Conservation (phyloP, 2,113 vertebrate species). For the Spermophilus dauricus region DNA sequence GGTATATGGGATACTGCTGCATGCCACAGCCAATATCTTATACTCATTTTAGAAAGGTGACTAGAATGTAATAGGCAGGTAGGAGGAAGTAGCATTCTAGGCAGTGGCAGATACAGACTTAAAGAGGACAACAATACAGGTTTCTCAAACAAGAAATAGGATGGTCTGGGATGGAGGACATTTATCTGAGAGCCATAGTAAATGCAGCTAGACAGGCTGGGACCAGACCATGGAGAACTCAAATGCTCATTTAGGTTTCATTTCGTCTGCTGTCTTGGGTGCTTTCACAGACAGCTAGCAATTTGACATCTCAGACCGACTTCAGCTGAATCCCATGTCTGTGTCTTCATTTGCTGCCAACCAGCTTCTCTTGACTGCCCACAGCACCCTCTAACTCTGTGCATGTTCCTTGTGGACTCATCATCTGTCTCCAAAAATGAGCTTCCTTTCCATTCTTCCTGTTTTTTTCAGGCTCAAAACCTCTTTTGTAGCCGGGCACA, state of each 20-base stretch:
- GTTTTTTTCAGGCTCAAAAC: background rate
- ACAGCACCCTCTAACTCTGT: accelerated
- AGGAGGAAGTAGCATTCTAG: background rate
- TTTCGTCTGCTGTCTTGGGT: background rate
- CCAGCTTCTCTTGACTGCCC: background rate
- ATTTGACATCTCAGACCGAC: background rate
- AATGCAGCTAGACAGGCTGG: background rate
- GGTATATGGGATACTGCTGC: too few relatives aligned
- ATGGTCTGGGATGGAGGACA: background rate
- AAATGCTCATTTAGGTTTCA: background rate
- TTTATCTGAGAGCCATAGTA: background rate
- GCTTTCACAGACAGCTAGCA: background rate
- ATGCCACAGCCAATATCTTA: background rate
- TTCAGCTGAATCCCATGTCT: background rate
- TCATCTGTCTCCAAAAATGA: background rate
- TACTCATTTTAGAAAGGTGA: background rate
- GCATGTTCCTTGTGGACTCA: accelerated
- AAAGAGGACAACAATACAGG: background rate
- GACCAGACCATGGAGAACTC: background rate
- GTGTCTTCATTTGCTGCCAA: background rate
- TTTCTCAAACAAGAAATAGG: background rate
- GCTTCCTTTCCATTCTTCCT: background rate
- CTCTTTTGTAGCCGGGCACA: too few relatives aligned
- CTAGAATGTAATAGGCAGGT: background rate
- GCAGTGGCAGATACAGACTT: background rate